Conservation (phyloP, 2,113 vertebrate genomes). For the Trematomus loennbergii region DNA sequence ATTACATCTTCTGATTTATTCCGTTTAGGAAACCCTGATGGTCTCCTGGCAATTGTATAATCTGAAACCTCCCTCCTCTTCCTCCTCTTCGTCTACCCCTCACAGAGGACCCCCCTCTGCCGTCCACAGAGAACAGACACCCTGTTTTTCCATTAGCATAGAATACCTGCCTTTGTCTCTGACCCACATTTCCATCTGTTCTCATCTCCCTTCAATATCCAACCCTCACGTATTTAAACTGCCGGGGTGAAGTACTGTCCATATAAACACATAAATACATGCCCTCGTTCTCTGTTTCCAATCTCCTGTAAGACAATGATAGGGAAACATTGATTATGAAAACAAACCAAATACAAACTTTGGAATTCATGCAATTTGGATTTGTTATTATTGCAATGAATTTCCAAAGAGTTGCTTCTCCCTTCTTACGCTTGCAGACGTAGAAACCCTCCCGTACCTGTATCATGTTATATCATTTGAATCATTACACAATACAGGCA, state of each 20-base stretch:
- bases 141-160: slow-evolving; percentile 46
- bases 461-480: slow-evolving; percentile 51
- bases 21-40: slow-evolving; percentile 27
- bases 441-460: slow-evolving; percentile 55
- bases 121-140: slow-evolving; percentile 56
- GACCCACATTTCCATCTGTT: slow-evolving; percentile 61
- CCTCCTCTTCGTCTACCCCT: slow-evolving; percentile 1
- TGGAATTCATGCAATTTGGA: slow-evolving; percentile 84
- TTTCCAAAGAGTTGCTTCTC: slow-evolving; percentile 83
- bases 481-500: slow-evolving; percentile 77
- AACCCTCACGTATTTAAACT: slow-evolving; percentile 52
- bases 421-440: slow-evolving; percentile 46
- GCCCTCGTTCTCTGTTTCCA: slow-evolving; percentile 26
- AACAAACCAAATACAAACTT: slow-evolving; percentile 72
- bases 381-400: slow-evolving; percentile 77
- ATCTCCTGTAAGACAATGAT: slow-evolving; percentile 47
- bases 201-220: slow-evolving; percentile 39
- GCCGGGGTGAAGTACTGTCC: slow-evolving; percentile 37
- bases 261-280: slow-evolving; percentile 39
- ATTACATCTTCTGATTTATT: slow-evolving; percentile 42
- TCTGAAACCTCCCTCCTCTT: slow-evolving; percentile 37
- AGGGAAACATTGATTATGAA: slow-evolving; percentile 24
- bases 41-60: slow-evolving; percentile 38
- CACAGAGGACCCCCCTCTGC: slow-evolving; percentile 28
- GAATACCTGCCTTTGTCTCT: slow-evolving; percentile 58